Conservation (phyloP, 2,113 vertebrate genomes). For the Crypturellus undulatus region DNA sequence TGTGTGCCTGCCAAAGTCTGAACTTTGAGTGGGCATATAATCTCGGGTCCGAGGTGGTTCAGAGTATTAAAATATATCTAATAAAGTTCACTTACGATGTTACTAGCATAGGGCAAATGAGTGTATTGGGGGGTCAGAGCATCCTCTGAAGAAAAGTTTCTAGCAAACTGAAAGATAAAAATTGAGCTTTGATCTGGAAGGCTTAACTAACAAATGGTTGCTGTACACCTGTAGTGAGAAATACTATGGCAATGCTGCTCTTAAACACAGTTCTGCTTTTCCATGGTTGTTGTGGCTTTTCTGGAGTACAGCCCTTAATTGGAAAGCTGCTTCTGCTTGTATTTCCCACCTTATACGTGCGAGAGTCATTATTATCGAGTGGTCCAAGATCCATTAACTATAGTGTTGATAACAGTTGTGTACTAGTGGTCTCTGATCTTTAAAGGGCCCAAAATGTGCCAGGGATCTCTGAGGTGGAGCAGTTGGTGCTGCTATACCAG, state of each 20-base stretch:
- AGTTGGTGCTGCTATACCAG: not conserved
- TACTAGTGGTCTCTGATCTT: not conserved
- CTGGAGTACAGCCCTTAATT: not conserved
- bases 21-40: not conserved
- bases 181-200: not conserved
- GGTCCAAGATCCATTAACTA: not conserved
- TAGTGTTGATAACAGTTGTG: rapidly evolving
- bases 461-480: rapidly evolving
- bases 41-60: not conserved
- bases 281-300: not conserved
- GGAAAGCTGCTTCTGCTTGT: not conserved
- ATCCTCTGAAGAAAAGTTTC: not conserved
- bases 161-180: not conserved
- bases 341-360: not conserved
- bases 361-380: not conserved
- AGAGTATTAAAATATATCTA: not conserved
- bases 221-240: not conserved
- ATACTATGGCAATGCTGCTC: rapidly evolving
- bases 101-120: not conserved
- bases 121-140: not conserved
- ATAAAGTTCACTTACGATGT: rapidly evolving
- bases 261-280: not conserved
- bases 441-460: rapidly evolving
- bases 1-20: not conserved
- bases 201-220: not conserved